These are phyloP conservation scores for Centropus bengalensis DNA, from an alignment of 2,113 vertebrate species.

Conservation along the genomic window DNA sequence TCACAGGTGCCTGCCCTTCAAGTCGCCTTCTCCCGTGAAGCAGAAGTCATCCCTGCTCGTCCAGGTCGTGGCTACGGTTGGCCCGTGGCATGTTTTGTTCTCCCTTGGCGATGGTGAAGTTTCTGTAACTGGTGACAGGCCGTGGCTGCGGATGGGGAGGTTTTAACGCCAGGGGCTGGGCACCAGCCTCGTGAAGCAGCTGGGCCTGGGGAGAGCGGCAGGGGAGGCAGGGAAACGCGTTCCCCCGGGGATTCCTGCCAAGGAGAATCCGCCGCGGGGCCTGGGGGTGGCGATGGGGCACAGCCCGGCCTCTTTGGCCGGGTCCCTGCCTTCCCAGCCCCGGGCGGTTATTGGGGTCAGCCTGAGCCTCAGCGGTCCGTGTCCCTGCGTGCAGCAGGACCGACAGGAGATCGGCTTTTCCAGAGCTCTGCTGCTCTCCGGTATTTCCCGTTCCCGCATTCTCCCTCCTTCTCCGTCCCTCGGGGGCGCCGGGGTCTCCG, in stretches of 20 bases:
- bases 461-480: not conserved
- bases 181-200: not conserved
- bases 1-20: not conserved
- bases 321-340: not conserved
- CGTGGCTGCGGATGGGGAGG: not conserved
- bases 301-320: not conserved
- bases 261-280: not conserved
- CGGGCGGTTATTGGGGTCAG: too few relatives aligned
- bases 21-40: not conserved
- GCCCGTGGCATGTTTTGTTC: not conserved
- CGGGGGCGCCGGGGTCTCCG: too few relatives aligned
- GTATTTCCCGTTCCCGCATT: not conserved
- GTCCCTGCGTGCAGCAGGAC: not conserved
- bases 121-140: not conserved
- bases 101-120: not conserved
- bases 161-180: too few relatives aligned
- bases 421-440: not conserved
- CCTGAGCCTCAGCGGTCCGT: rapidly evolving
- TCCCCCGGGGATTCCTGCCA: not conserved
- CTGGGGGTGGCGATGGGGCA: not conserved
- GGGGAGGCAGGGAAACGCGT: not conserved
- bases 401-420: not conserved
- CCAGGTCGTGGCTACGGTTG: rapidly evolving
- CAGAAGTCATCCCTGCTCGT: not conserved
- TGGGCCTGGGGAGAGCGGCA: not conserved